Conservation (phyloP, 2,797 vertebrate species). For the Lepilemur ruficaudatus region DNA sequence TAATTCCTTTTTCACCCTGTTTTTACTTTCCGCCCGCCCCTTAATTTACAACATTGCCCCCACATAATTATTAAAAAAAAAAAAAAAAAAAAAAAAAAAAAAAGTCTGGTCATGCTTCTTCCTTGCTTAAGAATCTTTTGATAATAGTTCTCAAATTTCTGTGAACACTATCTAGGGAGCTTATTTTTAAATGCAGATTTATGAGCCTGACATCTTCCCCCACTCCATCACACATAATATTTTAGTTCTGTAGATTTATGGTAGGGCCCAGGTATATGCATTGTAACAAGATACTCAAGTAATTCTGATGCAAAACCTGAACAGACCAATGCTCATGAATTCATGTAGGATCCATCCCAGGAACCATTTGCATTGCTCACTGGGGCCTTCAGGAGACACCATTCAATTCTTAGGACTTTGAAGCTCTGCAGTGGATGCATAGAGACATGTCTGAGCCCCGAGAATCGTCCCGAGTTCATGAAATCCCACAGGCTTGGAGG, state of each 20-base stretch:
- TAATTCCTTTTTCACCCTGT: too few species aligned
- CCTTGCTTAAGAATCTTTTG: background rate
- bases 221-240: background rate
- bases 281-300: background rate
- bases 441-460: background rate
- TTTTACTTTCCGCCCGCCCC: too few species aligned
- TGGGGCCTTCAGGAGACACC: background rate
- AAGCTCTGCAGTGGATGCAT: background rate
- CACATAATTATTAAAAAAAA: too few species aligned
- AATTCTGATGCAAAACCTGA: background rate
- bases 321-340: background rate
- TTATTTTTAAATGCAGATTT: background rate
- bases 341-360: background rate
- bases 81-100: background rate
- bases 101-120: slow-evolving; percentile 33
- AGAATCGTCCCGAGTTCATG: background rate
- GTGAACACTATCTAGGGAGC: background rate
- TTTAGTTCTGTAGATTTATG: background rate
- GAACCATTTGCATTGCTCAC: background rate
- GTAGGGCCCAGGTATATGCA: background rate
- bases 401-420: slow-evolving; percentile 18
- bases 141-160: background rate
- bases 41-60: too few species aligned
- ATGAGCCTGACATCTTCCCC: background rate
- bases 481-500: background rate